Evolutionary conservation across 2,113 vertebrate genomes (phyloP).

Genomic region (Alaudala cheleensis): DNA sequence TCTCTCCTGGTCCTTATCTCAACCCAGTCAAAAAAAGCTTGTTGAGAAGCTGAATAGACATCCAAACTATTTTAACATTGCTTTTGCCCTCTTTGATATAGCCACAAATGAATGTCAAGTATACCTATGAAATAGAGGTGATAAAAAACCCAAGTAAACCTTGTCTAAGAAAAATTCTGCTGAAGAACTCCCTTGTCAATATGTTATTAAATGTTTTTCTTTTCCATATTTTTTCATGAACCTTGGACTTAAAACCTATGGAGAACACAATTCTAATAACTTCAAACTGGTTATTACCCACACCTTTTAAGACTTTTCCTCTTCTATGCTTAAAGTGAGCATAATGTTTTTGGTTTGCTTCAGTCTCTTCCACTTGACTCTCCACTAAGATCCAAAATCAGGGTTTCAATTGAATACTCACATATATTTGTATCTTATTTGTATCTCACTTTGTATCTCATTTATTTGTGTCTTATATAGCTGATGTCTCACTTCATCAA

Average conservation of each 20-base stretch:
- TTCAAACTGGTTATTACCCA: neutral
- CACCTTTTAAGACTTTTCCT: neutral
- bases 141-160: neutral
- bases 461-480: neutral
- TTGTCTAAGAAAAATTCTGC: neutral
- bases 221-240: neutral
- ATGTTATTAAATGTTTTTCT: neutral
- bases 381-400: neutral
- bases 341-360: neutral
- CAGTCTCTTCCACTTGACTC: neutral
- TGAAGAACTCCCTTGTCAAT: neutral
- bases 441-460: neutral
- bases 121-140: neutral
- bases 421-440: neutral
- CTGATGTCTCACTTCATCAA: neutral
- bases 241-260: neutral
- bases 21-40: neutral
- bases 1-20: neutral
- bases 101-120: neutral
- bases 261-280: neutral
- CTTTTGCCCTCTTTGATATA: neutral
- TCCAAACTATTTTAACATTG: neutral
- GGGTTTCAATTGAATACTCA: neutral
- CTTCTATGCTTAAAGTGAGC: neutral
- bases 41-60: neutral